Evolutionary conservation across 2,797 vertebrate genomes (phyloP).

Genomic region (Syngnathus acus): DNA sequence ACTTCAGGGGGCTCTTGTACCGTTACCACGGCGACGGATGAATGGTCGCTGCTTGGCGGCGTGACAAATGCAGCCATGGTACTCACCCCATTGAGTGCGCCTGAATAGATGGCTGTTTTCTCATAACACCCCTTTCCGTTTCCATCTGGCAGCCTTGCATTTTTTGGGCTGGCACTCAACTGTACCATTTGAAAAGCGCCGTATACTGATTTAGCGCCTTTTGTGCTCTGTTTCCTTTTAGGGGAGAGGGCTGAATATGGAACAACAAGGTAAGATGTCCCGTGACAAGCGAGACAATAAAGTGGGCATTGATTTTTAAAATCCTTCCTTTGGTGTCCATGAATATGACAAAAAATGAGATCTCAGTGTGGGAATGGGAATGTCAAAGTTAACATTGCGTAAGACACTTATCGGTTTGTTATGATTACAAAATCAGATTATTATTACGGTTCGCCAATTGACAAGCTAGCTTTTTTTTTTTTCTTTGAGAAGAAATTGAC

Average conservation of each 20-base stretch:
- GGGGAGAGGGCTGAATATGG: conserved; percentile 90
- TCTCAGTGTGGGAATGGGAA: conserved; percentile 13
- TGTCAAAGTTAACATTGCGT: not conserved
- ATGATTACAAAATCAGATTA: not conserved
- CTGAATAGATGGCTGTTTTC: conserved; percentile 62
- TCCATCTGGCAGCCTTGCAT: conserved; percentile 55
- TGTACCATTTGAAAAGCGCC: conserved; percentile 36
- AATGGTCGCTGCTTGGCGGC: conserved; percentile 61
- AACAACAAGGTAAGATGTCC: conserved; percentile 84
- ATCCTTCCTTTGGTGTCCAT: conserved; percentile 31
- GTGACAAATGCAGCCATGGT: conserved; percentile 57
- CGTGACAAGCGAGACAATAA: conserved; percentile 35
- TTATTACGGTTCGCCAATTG: not conserved
- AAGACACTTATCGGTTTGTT: not conserved
- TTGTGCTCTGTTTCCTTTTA: conserved; percentile 50
- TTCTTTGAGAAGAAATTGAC: not conserved
- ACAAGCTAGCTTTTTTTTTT: not conserved
- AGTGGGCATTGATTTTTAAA: conserved; percentile 34
- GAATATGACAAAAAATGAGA: conserved; percentile 29
- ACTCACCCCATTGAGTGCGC: conserved; percentile 51
- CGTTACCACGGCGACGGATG: conserved; percentile 66
- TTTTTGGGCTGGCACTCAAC: conserved; percentile 37
- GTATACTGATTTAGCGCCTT: conserved; percentile 40
- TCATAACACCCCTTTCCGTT: conserved; percentile 55
- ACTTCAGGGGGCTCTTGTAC: conserved; percentile 53